phyloP scores from a whole-genome alignment of 2,113 vertebrate genomes.

The Cephalopterus ornatus region DNA sequence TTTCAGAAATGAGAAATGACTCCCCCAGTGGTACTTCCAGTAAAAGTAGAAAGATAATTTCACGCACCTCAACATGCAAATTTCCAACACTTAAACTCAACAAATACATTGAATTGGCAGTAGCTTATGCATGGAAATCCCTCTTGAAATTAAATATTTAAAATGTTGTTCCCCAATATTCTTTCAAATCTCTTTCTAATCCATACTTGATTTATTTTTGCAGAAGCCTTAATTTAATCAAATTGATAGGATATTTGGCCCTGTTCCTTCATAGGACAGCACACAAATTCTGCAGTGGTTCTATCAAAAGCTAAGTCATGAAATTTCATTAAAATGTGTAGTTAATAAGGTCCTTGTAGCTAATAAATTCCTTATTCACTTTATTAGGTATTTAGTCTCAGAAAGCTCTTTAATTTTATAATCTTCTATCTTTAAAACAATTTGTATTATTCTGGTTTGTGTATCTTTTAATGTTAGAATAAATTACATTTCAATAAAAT shows the following conservation, averaged over 20 bases:
- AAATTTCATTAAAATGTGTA: neutral
- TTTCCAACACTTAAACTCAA: conserved; percentile 22
- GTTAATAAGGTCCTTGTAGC: neutral
- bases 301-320: neutral
- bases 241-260: neutral
- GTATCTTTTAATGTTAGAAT: neutral
- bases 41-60: conserved; percentile 41
- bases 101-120: conserved; percentile 8
- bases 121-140: neutral
- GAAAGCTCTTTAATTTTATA: neutral
- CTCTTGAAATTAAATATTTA: conserved; percentile 25
- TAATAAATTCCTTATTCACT: neutral
- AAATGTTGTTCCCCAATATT: neutral
- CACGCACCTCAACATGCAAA: conserved; percentile 21
- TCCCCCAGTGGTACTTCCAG: conserved; percentile 19
- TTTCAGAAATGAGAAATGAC: conserved; percentile 40
- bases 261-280: neutral
- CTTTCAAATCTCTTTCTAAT: conserved; percentile 15
- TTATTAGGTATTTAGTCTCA: neutral
- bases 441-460: neutral
- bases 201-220: neutral
- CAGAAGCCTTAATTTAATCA: neutral
- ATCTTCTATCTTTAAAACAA: neutral
- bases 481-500: neutral
- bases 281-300: neutral